A percentile compares a stretch with the other conserved stretches of the same genome.
These are phyloP conservation scores for Poliocrania exsul DNA, from an alignment of 2,797 vertebrate species.

Conservation along the genomic window DNA sequence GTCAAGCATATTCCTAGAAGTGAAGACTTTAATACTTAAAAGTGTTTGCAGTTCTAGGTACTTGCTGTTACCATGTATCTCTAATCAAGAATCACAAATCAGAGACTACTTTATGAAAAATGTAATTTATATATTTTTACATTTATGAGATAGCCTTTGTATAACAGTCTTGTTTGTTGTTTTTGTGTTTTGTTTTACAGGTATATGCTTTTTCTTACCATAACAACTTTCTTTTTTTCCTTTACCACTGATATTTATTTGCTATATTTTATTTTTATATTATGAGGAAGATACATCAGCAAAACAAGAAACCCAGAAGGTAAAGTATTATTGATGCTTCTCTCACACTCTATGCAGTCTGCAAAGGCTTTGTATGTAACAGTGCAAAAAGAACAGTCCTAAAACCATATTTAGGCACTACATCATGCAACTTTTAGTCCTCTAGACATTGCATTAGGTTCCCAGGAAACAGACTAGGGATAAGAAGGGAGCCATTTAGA, in stretches of 20 bases:
- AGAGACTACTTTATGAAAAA: neutral
- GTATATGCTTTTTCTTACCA: conserved; percentile 72
- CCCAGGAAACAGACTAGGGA: neutral
- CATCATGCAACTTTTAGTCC: neutral
- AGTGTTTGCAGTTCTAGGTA: neutral
- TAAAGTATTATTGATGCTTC: conserved; percentile 9
- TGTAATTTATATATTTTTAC: neutral
- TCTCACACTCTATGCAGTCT: neutral
- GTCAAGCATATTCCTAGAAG: neutral
- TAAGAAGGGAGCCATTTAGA: neutral
- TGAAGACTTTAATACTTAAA: neutral
- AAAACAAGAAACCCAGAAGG: conserved; percentile 74
- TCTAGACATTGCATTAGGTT: neutral
- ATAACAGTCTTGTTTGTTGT: neutral
- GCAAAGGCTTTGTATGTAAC: neutral
- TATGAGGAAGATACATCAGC: conserved; percentile 70
- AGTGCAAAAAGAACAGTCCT: neutral
- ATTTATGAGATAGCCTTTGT: neutral
- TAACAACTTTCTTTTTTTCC: conserved; percentile 78
- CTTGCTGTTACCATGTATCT: neutral
- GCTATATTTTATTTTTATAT: conserved; percentile 76
- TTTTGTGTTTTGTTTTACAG: conserved; percentile 43
- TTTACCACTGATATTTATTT: conserved; percentile 71
- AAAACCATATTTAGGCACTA: neutral
- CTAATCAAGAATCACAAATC: neutral